phyloP scores from a whole-genome alignment of 2,888 invertebrate species.

The Tinea semifulvella region DNA sequence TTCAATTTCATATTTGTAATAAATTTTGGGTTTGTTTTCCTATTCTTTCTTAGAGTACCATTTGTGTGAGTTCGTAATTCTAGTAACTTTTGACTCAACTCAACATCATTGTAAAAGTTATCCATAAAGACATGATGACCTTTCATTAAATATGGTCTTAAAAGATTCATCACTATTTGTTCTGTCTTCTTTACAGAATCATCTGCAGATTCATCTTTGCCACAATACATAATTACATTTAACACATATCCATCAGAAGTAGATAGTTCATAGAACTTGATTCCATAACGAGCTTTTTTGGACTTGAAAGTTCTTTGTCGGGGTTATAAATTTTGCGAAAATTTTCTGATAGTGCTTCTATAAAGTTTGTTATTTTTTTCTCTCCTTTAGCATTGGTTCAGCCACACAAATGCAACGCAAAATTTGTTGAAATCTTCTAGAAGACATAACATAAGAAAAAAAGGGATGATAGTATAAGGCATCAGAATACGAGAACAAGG shows the following conservation, averaged over 20 bases:
- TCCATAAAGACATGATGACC: slow-evolving; percentile 28
- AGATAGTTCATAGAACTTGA: slow-evolving; percentile 15
- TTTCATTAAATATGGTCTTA: slow-evolving; percentile 24
- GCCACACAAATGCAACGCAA: slow-evolving; percentile 17
- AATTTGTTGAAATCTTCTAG: slow-evolving; percentile 17
- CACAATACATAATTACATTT: slow-evolving; percentile 15
- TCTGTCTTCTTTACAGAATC: slow-evolving; percentile 20
- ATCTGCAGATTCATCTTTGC: slow-evolving; percentile 12
- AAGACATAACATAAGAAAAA: slow-evolving; percentile 16
- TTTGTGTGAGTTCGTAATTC: slow-evolving; percentile 21
- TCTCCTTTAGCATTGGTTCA: slow-evolving; percentile 16
- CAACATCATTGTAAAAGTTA: slow-evolving; percentile 23
- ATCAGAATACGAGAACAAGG: slow-evolving; percentile 17
- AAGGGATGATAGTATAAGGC: slow-evolving; percentile 16
- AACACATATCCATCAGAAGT: slow-evolving; percentile 14
- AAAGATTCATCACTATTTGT: slow-evolving; percentile 23
- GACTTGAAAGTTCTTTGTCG: not conserved
- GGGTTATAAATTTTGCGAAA: slow-evolving; percentile 8
- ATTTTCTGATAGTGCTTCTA: slow-evolving; percentile 8
- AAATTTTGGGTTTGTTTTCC: slow-evolving; percentile 21
- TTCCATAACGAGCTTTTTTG: slow-evolving; percentile 16
- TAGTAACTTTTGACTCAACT: slow-evolving; percentile 21
- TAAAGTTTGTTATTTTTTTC: slow-evolving; percentile 16
- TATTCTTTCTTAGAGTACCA: slow-evolving; percentile 22
- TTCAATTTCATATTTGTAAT: not conserved